These are phyloP conservation scores for Papilio helenus DNA, from an alignment of 1,140 invertebrate species.

Conservation along the genomic window DNA sequence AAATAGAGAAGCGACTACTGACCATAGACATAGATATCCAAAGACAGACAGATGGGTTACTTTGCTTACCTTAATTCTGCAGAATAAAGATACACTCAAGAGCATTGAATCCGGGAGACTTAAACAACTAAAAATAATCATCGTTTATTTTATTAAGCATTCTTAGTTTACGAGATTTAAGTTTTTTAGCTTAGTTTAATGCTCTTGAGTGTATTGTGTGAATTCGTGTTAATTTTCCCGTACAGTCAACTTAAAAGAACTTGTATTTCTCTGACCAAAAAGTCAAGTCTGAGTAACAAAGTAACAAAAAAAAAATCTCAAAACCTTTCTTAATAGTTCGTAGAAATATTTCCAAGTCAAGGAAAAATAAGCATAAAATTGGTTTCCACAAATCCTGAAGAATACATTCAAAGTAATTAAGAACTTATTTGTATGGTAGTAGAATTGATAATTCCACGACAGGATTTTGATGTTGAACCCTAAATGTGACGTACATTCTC, in stretches of 20 bases:
- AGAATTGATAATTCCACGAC: conserved; percentile 19
- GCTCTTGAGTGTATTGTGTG: background rate
- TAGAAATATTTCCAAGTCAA: conserved; percentile 27
- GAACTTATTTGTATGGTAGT: background rate
- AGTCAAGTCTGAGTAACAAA: too few relatives aligned
- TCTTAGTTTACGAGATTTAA: too few relatives aligned
- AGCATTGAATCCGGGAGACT: too few relatives aligned
- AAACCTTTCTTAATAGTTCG: background rate
- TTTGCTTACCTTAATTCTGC: background rate
- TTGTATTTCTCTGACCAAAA: background rate
- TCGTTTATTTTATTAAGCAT: too few relatives aligned
- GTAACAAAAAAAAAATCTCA: background rate
- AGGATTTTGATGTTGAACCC: conserved; percentile 13
- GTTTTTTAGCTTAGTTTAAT: too few relatives aligned
- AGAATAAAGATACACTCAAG: background rate
- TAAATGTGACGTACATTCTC: conserved; percentile 38
- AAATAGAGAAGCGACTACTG: too few relatives aligned
- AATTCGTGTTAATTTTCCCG: background rate
- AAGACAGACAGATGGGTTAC: too few relatives aligned
- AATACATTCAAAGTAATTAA: background rate
- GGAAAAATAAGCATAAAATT: background rate
- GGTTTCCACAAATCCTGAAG: background rate
- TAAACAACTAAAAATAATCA: too few relatives aligned
- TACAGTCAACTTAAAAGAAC: background rate
- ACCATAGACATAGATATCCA: too few relatives aligned